phyloP scores from a whole-genome alignment of 2,888 invertebrate genomes.

The Villa cingulata region DNA sequence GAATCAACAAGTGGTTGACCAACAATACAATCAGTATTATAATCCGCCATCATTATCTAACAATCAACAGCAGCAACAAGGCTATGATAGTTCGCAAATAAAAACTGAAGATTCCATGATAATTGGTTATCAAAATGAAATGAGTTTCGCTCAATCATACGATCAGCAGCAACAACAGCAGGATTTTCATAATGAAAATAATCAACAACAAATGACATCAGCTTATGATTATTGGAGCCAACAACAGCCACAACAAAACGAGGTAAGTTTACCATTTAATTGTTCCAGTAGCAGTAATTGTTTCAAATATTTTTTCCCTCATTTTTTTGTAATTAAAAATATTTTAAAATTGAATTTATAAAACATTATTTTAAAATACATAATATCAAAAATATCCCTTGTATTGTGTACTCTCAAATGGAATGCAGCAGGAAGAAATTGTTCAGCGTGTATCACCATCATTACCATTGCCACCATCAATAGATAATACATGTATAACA shows the following conservation, averaged over 20 bases:
- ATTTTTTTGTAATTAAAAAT: no score
- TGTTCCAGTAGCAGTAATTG: no score
- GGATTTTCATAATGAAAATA: slow-evolving; percentile 11
- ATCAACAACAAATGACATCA: slow-evolving; percentile 2
- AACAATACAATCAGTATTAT: slow-evolving; percentile 9
- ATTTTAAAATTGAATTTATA: neutral
- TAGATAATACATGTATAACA: slow-evolving; percentile 1
- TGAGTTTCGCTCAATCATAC: neutral
- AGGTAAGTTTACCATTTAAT: slow-evolving; percentile 15
- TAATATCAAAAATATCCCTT: no score
- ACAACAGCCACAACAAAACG: slow-evolving; percentile 14
- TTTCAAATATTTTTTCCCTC: neutral
- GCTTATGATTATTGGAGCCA: slow-evolving; percentile 15
- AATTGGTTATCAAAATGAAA: neutral
- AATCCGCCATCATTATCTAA: neutral
- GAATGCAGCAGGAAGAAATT: slow-evolving; percentile 11
- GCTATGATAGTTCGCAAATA: neutral
- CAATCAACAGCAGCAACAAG: neutral
- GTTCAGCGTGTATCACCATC: neutral
- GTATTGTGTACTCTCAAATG: slow-evolving; percentile 7
- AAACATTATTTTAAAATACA: no score
- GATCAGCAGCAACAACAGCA: slow-evolving; percentile 11
- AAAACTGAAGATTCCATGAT: neutral
- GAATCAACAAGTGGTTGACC: slow-evolving; percentile 9
- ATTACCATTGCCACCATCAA: neutral